A percentile compares a stretch with the other conserved stretches of the same genome.
Evolutionary conservation across 2,888 invertebrate genomes (phyloP).

Genomic region (Stegana nigrithorax): DNA sequence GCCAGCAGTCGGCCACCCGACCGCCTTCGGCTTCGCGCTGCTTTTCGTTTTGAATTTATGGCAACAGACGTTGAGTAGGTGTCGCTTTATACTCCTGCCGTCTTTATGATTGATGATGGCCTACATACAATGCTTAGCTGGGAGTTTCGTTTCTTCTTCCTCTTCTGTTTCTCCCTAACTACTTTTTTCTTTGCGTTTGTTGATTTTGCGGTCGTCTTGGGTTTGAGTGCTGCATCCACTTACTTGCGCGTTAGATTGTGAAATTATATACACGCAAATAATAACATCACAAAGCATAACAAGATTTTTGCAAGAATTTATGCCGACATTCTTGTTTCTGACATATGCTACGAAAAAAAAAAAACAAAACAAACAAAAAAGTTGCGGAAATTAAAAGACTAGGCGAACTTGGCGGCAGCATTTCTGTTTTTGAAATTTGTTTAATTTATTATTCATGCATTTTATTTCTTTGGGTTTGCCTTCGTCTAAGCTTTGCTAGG

Average conservation of each 20-base stretch:
- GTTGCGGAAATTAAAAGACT: background rate
- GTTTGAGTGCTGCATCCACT: background rate
- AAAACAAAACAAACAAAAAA: no score
- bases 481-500: no score
- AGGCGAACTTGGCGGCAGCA: no score
- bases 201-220: background rate
- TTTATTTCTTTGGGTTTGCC: no score
- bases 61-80: no score
- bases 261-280: background rate
- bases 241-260: background rate
- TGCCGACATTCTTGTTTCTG: slow-evolving; percentile 4
- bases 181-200: background rate
- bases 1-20: background rate
- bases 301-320: slow-evolving; percentile 1
- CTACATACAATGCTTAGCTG: no score
- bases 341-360: background rate
- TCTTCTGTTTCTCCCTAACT: no score
- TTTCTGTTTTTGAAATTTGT: no score
- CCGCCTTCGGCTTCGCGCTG: background rate
- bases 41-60: background rate
- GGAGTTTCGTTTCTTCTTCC: no score
- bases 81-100: no score
- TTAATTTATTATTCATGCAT: no score
- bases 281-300: background rate
- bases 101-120: slow-evolving; percentile 15